Conservation (phyloP, 2,888 invertebrate species). For the Pseudococcus jackbeardsleyi region DNA sequence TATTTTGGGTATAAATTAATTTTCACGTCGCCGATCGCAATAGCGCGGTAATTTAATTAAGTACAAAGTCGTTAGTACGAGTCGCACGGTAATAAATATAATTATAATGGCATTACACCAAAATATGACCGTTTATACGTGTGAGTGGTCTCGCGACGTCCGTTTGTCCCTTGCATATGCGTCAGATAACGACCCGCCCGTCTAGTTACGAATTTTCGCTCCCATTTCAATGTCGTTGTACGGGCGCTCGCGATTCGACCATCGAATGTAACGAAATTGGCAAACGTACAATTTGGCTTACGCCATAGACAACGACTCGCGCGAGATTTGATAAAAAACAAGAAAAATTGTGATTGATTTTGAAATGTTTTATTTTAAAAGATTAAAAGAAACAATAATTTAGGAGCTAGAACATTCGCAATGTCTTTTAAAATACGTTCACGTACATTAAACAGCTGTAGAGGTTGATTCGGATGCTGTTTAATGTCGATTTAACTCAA, state of each 20-base stretch:
- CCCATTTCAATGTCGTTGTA: background rate
- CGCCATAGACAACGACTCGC: background rate
- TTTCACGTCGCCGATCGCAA: background rate
- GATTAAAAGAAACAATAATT: conserved; percentile 33
- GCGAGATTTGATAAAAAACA: conserved; percentile 19
- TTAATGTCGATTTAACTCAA: background rate
- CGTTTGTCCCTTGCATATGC: background rate
- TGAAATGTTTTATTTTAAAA: conserved; percentile 31
- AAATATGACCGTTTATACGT: background rate
- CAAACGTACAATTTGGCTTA: background rate
- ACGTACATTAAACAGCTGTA: background rate
- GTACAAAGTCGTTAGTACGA: conserved; percentile 8
- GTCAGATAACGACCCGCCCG: conserved; percentile 1
- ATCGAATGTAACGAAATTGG: background rate
- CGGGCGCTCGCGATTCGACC: background rate
- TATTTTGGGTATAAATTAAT: background rate
- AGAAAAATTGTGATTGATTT: conserved; percentile 23
- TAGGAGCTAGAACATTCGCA: background rate
- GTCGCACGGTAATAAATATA: conserved; percentile 15
- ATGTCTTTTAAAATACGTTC: conserved; percentile 2
- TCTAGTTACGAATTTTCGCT: background rate
- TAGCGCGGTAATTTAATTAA: conserved; percentile 15
- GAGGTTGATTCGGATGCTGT: background rate
- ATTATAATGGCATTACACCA: conserved; percentile 25
- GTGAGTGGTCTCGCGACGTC: background rate